Base-by-base conservation (phyloP, 2,113 vertebrate species). In the Argyrosomus japonicus region DNA sequence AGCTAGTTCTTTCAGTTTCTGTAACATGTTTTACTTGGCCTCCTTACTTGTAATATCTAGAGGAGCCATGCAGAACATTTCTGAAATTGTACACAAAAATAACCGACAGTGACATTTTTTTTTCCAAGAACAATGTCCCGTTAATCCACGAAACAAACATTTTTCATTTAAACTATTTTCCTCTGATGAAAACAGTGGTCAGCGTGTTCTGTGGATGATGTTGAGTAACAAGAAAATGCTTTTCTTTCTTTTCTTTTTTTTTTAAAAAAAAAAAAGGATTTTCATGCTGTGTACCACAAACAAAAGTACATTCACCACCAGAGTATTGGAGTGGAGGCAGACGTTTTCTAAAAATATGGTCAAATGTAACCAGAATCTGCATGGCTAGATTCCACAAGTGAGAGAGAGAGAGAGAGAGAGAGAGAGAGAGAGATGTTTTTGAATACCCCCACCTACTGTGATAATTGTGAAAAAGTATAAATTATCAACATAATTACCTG, bases 401-500 rank as follows among this genome's bases (percentile, higher is more conserved):
- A 29, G 29, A 32, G 32, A 32, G 29, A 32, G 32, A 32, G 32
- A 32, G 32, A 32, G 32, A 32, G 32, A 32, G 32, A 32, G 32
- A 32, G 32, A 32, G 32, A 32, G 32, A 32, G 32, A 32, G 36
- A 36, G 0, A 8, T 36, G 36, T 40, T 40, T 40, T 40, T 40
- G 10, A 10, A 36, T 23, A 11, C 45, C 2, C 19, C 15, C 17
- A 23, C 47, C 13, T 14, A 11, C 23, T 21, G 15, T 21, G 48
- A 68, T 29, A 27, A 23, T 32, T 27, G 6, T 27, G 25, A 14
- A 12, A 4, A 21, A 9, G 15, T 19, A 21, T 32, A 17, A 27
- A 27, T 58, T 15, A 5, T 17, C 23, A 27, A 6, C 57, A 58
- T 17, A 58, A 29, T 90, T 56, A 93, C 93, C 92, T 86, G 89